phyloP scores from a whole-genome alignment of 2,113 vertebrate genomes.

The Myrmecophaga tridactyla region DNA sequence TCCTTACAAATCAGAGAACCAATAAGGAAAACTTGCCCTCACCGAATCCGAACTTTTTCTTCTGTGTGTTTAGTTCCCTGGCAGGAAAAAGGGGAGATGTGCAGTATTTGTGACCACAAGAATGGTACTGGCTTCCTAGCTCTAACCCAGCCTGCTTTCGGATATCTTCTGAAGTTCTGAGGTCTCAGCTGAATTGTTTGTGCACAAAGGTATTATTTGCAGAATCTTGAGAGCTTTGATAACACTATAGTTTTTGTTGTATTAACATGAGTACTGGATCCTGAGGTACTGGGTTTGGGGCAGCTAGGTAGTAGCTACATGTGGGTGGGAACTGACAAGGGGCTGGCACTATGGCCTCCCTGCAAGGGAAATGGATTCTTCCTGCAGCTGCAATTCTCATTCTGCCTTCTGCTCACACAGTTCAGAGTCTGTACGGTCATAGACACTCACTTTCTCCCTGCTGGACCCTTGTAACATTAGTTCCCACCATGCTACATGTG shows the following conservation, averaged over 20 bases:
- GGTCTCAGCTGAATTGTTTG: background rate
- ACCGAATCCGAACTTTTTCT: rapidly evolving
- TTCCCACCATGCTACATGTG: rapidly evolving
- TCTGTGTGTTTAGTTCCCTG: background rate
- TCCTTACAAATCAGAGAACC: background rate
- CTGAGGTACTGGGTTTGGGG: background rate
- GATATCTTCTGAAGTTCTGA: background rate
- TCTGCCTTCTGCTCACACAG: background rate
- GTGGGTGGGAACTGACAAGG: background rate
- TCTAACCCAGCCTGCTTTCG: too few species aligned
- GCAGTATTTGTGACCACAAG: too few species aligned
- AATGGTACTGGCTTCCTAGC: too few species aligned
- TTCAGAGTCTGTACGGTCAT: background rate
- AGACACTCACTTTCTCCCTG: rapidly evolving
- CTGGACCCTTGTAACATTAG: background rate
- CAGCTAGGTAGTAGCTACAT: background rate
- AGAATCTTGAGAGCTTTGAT: background rate
- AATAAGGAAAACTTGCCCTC: rapidly evolving
- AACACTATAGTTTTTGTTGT: background rate
- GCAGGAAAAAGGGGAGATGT: background rate
- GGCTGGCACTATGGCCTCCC: background rate
- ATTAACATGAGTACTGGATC: background rate
- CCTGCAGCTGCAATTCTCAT: background rate
- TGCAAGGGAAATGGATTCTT: background rate
- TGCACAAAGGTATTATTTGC: background rate